phyloP scores from a whole-genome alignment of 2,888 invertebrate species.

The Caenorhabditis sp. region DNA sequence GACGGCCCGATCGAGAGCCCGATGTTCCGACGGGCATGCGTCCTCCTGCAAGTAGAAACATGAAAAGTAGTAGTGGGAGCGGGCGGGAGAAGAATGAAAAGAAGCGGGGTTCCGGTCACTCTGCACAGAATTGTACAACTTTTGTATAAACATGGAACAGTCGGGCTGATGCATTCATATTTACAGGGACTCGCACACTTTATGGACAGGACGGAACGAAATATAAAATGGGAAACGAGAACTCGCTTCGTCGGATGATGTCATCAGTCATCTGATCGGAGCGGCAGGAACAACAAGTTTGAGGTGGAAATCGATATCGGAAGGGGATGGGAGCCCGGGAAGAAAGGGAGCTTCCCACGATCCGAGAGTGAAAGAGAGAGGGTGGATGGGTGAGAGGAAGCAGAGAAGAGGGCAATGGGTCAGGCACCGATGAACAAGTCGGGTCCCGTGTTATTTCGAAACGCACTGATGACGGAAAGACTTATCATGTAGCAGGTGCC shows the following conservation, averaged over 20 bases:
- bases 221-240: too few relatives aligned
- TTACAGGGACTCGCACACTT: constrained; percentile 30
- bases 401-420: constrained; percentile 30
- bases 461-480: constrained; percentile 8
- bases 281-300: constrained; percentile 29
- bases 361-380: constrained; percentile 32
- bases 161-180: constrained; percentile 28
- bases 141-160: not conserved
- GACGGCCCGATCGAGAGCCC: constrained; percentile 62
- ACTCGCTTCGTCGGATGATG: constrained; percentile 16
- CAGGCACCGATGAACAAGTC: constrained; percentile 50
- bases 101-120: constrained; percentile 13
- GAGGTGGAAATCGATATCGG: constrained; percentile 46
- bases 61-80: not conserved
- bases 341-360: constrained; percentile 37
- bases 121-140: constrained; percentile 32
- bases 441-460: constrained; percentile 45
- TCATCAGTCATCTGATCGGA: constrained; percentile 44
- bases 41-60: constrained; percentile 28
- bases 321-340: constrained; percentile 33
- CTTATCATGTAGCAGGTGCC: not conserved
- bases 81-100: not conserved
- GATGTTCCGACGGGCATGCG: constrained; percentile 61
- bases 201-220: constrained; percentile 16
- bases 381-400: not conserved